These are phyloP conservation scores for Phymanthus crucifer DNA, from an alignment of 92 coral and sea anemone species.

Conservation along the genomic window DNA sequence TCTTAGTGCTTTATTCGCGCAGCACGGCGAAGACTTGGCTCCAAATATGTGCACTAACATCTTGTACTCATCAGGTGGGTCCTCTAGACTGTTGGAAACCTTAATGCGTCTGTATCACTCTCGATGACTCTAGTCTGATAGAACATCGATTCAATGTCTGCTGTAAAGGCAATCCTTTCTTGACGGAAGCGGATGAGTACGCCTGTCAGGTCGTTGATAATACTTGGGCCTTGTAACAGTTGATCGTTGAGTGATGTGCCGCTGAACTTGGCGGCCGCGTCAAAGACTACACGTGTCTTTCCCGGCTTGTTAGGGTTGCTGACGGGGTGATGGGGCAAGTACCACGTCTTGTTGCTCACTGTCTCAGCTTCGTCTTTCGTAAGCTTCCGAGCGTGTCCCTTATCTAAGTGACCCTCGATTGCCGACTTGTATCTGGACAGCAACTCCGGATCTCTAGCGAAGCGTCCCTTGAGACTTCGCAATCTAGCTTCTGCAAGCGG, in stretches of 20 bases:
- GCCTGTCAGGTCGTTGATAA: neutral
- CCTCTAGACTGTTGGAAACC: too few relatives aligned
- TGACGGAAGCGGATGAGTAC: neutral
- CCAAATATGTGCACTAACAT: too few relatives aligned
- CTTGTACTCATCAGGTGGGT: too few relatives aligned
- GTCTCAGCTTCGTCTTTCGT: neutral
- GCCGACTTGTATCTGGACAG: neutral
- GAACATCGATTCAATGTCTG: too few relatives aligned
- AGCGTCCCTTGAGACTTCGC: neutral
- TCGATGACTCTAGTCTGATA: too few relatives aligned
- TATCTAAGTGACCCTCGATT: neutral
- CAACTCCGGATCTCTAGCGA: too few relatives aligned
- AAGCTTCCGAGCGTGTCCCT: neutral
- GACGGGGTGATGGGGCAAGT: neutral
- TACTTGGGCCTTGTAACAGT: neutral
- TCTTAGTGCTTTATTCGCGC: too few relatives aligned
- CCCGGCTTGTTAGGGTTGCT: neutral
- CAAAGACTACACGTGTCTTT: neutral
- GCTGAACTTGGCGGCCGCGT: conserved; percentile 1
- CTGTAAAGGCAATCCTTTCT: too few relatives aligned
- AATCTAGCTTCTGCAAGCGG: neutral
- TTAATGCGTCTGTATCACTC: too few relatives aligned
- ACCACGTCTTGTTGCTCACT: neutral
- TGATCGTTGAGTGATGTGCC: conserved; percentile 3
- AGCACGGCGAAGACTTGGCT: too few relatives aligned